phyloP scores from a whole-genome alignment of 2,113 vertebrate genomes.

The Clinocottus analis region DNA sequence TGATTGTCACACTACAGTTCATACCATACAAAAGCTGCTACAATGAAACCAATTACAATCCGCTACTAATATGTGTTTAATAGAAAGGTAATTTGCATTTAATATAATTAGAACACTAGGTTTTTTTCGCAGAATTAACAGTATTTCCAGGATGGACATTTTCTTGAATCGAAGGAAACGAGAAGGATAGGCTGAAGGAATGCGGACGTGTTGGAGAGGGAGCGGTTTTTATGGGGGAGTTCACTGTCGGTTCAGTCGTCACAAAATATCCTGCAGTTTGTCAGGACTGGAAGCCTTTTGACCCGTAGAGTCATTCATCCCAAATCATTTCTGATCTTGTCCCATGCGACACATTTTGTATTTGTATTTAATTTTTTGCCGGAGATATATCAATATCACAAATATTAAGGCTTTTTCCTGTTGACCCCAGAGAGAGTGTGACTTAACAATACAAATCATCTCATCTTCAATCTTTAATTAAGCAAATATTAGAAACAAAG shows the following conservation, averaged over 20 bases:
- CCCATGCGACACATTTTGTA: background rate
- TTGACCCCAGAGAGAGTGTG: background rate
- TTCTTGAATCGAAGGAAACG: background rate
- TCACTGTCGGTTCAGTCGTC: slow-evolving; percentile 22
- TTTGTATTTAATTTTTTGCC: background rate
- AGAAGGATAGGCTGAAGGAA: background rate
- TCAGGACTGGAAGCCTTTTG: background rate
- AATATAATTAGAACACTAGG: background rate
- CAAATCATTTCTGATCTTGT: background rate
- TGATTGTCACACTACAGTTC: slow-evolving; percentile 4
- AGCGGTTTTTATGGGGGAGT: background rate
- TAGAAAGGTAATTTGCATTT: background rate
- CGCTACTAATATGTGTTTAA: slow-evolving; percentile 4
- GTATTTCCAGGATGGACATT: background rate
- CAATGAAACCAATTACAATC: slow-evolving; percentile 3
- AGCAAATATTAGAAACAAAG: background rate
- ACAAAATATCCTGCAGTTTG: background rate
- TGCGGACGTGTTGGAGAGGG: slow-evolving; percentile 31
- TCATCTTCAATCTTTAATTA: background rate
- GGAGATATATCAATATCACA: background rate
- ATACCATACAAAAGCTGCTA: slow-evolving; percentile 46
- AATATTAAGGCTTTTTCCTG: background rate
- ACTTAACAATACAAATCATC: background rate
- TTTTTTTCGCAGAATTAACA: background rate
- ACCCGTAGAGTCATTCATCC: slow-evolving; percentile 3